Percentiles rank a stretch among this genome's conserved stretches.
Conservation (phyloP, 1,140 invertebrate genomes). For the Idris sp. region DNA sequence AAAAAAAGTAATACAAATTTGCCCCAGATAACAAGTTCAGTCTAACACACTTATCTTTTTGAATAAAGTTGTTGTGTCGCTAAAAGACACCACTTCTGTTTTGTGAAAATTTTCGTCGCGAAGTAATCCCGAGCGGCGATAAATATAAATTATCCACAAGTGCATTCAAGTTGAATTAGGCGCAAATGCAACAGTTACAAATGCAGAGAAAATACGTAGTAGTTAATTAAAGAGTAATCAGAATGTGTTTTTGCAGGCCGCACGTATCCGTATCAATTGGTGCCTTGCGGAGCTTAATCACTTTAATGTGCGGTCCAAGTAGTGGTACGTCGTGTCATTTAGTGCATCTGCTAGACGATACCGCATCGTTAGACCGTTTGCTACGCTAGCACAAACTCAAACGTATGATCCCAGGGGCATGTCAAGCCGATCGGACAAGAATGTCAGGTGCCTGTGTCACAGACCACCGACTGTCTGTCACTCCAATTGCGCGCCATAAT, state of each 20-base stretch:
- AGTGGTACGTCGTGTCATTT: conserved; percentile 55
- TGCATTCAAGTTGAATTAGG: conserved; percentile 45
- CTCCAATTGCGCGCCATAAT: conserved; percentile 58
- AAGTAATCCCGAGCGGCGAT: conserved; percentile 38
- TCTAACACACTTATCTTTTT: no score
- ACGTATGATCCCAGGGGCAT: conserved; percentile 72
- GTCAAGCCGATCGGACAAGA: conserved; percentile 72
- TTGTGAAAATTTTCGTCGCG: no score
- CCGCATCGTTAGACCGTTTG: conserved; percentile 67
- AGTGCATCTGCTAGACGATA: conserved; percentile 57
- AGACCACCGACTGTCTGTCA: conserved; percentile 75
- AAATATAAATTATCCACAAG: conserved; percentile 53
- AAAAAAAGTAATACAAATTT: no score
- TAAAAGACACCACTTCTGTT: no score
- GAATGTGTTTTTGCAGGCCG: conserved; percentile 43
- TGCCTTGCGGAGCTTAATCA: conserved; percentile 47
- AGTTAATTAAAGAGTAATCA: conserved; percentile 56
- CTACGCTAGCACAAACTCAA: conserved; percentile 70
- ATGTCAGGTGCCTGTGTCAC: conserved; percentile 73
- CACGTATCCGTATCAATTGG: conserved; percentile 35
- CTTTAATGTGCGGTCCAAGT: conserved; percentile 57
- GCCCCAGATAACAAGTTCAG: no score
- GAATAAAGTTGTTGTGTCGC: no score
- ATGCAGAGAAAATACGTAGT: conserved; percentile 52
- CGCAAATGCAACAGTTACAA: conserved; percentile 50